Conservation (phyloP, 2,888 invertebrate species). For the Dolomedes plantarius region DNA sequence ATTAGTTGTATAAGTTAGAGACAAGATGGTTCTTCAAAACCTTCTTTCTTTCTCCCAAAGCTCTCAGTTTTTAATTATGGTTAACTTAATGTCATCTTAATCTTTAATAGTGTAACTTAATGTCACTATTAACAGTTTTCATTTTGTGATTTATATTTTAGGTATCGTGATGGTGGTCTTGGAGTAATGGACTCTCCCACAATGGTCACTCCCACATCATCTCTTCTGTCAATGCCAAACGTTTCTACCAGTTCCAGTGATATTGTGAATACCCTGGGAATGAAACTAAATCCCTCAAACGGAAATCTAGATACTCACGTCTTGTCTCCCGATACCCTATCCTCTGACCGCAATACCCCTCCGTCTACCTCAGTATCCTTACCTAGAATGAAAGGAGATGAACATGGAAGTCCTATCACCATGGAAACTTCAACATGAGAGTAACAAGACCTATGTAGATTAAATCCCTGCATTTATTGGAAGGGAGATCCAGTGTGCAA, state of each 20-base stretch:
- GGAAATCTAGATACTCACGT: constrained; percentile 34
- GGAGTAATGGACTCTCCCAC: constrained; percentile 71
- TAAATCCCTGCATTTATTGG: constrained; percentile 37
- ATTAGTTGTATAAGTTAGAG: too few relatives aligned
- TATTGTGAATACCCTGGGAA: constrained; percentile 22
- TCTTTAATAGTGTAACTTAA: too few relatives aligned
- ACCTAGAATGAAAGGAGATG: constrained; percentile 36
- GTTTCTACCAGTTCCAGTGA: constrained; percentile 44
- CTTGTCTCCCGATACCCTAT: constrained; percentile 30
- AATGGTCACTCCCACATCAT: constrained; percentile 56
- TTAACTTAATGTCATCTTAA: too few relatives aligned
- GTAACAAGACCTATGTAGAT: background rate
- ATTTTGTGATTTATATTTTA: too few relatives aligned
- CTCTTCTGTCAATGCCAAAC: constrained; percentile 41
- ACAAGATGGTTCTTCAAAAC: too few relatives aligned
- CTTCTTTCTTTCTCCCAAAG: too few relatives aligned
- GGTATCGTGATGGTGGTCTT: constrained; percentile 68
- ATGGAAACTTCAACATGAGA: constrained; percentile 67
- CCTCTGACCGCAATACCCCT: constrained; percentile 26
- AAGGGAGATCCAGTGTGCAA: constrained; percentile 40
- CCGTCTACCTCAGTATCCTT: constrained; percentile 39
- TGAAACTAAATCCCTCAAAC: constrained; percentile 47
- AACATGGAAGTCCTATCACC: constrained; percentile 28
- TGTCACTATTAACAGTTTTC: too few relatives aligned
- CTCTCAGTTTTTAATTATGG: too few relatives aligned